Base-by-base conservation (phyloP, 2,797 vertebrate species). In the Crax fasciolata region DNA sequence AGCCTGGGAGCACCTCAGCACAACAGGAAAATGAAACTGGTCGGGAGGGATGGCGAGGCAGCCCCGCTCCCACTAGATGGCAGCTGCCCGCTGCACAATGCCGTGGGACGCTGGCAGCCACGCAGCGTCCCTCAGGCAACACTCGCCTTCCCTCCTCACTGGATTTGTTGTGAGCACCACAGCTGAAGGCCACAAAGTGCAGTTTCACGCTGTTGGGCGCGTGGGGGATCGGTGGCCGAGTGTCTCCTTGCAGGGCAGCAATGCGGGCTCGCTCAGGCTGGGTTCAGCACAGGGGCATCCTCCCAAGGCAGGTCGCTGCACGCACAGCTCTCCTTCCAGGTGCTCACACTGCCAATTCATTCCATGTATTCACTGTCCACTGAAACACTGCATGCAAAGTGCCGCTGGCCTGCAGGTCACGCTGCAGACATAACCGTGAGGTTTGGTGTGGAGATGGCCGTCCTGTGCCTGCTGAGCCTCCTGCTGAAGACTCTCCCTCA, bases 51-150 rank as follows among this genome's bases (percentile, higher is more conserved):
- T 41, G 2, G 24, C 35, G 28, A 1, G 24, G 38, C 24, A 1
- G 68, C 28, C 17, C 41, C 8, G 32, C 5, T 61, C 67, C 92
- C 95, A 38, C 90, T 85, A 91, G 96, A 58, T 93, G 95, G 94
- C 91, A 79, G 48, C 93, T 85, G 63, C 58, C 65, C 0, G 43
- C 96, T 73, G 24, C 1, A 4, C 19, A 16, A 49, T 0, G 43
- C 2, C 30, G 6, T 18, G 41, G 12, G 58, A n/a, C 23, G 27
- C 32, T 10, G 59, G 27, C 25, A 21, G 61, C 59, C 51, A 44
- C 21, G 44, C n/a, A 82, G 58, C 78, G 72, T 87, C 41, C 84
- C 55, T 6, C 6, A 0, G 15, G 68, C 79, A 68, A 1, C 12
- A 6, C 6, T 16, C 23, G 35, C 30, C 75, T 59, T 35, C 39